Evolutionary conservation across 2,797 vertebrate genomes (phyloP).

Genomic region (Sylvilagus floridanus): DNA sequence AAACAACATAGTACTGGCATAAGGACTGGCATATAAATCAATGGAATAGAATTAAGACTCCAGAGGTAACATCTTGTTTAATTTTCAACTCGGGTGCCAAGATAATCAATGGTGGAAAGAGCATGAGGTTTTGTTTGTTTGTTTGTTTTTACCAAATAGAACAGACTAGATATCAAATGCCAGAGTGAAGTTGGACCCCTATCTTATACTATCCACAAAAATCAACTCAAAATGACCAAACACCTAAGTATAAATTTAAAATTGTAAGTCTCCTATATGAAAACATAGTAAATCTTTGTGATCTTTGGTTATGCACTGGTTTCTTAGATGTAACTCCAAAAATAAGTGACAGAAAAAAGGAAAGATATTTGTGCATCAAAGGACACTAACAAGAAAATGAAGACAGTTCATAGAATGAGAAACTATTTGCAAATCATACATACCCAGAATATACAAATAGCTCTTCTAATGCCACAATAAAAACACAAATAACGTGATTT

Average conservation of each 20-base stretch:
- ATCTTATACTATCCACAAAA: background rate
- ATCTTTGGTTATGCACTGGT: background rate
- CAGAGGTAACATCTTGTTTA: background rate
- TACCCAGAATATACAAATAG: background rate
- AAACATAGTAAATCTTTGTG: background rate
- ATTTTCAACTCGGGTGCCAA: background rate
- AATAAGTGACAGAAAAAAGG: background rate
- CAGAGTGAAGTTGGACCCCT: background rate
- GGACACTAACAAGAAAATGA: background rate
- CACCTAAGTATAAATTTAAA: background rate
- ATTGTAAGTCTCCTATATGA: background rate
- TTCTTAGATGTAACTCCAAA: background rate
- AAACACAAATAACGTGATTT: background rate
- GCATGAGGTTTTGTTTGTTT: too few relatives aligned
- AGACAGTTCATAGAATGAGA: background rate
- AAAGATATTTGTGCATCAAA: background rate
- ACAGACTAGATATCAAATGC: background rate
- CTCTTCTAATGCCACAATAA: background rate
- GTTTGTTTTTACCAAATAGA: background rate
- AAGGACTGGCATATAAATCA: background rate
- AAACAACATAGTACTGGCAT: background rate
- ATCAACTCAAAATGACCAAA: background rate
- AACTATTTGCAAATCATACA: background rate
- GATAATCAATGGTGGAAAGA: background rate
- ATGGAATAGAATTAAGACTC: background rate